Evolutionary conservation across 1,140 invertebrate genomes (phyloP).

Genomic region (Nomia melanderi): DNA sequence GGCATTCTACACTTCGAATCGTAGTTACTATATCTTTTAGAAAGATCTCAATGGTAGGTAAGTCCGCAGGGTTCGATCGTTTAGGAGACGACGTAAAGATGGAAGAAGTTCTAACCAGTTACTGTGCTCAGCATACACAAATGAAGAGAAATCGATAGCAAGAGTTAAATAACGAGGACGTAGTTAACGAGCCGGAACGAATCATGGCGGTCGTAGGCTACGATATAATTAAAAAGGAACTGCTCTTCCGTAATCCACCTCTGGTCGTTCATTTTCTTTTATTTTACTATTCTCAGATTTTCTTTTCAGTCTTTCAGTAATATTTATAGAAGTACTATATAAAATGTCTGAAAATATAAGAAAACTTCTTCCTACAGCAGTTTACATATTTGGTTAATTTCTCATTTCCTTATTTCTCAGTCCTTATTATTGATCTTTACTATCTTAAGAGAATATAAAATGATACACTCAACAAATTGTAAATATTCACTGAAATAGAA

Average conservation of each 20-base stretch:
- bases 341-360: not conserved
- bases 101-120: not conserved
- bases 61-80: not conserved
- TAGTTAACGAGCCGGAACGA: constrained; percentile 40
- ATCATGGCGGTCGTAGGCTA: constrained; percentile 18
- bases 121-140: constrained; percentile 1
- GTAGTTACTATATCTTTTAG: too few species aligned
- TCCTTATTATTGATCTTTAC: too few species aligned
- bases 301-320: not conserved
- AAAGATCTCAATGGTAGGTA: not conserved
- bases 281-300: constrained; percentile 1
- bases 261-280: constrained; percentile 14
- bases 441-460: too few species aligned
- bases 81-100: not conserved
- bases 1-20: too few species aligned
- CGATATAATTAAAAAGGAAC: constrained; percentile 38
- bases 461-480: too few species aligned
- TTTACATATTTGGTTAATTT: not conserved
- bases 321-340: not conserved
- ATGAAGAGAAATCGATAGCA: constrained; percentile 22
- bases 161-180: constrained; percentile 38
- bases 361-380: not conserved
- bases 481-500: too few species aligned
- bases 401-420: too few species aligned
- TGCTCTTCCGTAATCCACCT: constrained; percentile 13